Percentiles rank a stretch among this genome's conserved stretches.
Conservation (phyloP, 2,113 vertebrate genomes). For the Oryzias javanicus region DNA sequence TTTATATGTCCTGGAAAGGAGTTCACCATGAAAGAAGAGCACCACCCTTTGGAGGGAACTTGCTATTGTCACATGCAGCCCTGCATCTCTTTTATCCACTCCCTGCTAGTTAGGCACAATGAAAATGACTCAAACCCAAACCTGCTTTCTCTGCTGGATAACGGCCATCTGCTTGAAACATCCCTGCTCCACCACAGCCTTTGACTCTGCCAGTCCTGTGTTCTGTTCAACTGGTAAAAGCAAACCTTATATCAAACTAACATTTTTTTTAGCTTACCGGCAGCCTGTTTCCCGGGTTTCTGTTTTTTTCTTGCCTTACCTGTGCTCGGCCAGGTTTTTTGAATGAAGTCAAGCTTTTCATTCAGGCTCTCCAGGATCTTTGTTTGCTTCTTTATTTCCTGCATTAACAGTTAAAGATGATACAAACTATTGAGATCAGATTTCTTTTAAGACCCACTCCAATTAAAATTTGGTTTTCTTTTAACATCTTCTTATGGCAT, state of each 20-base stretch:
- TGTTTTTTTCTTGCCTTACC: constrained; percentile 50
- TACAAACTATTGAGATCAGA: neutral
- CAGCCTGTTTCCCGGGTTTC: neutral
- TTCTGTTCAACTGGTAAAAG: constrained; percentile 75
- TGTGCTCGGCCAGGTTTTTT: constrained; percentile 80
- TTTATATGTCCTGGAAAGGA: no score
- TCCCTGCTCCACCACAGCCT: constrained; percentile 76
- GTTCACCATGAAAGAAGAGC: no score
- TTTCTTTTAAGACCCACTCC: neutral
- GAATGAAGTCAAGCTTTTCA: constrained; percentile 87
- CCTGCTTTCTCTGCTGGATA: constrained; percentile 72
- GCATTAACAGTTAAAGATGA: constrained; percentile 14
- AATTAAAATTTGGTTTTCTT: no score
- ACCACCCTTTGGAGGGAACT: no score
- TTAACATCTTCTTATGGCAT: no score
- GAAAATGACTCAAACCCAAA: constrained; percentile 3
- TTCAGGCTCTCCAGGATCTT: constrained; percentile 84
- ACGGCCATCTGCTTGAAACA: constrained; percentile 73
- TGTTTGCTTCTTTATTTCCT: constrained; percentile 85
- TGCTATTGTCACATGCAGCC: no score
- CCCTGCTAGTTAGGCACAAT: no score
- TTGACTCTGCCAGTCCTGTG: constrained; percentile 59
- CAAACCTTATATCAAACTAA: neutral
- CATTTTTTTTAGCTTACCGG: neutral
- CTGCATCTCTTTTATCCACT: no score